phyloP scores from a whole-genome alignment of 2,113 vertebrate genomes.

The Macquaria ambigua region DNA sequence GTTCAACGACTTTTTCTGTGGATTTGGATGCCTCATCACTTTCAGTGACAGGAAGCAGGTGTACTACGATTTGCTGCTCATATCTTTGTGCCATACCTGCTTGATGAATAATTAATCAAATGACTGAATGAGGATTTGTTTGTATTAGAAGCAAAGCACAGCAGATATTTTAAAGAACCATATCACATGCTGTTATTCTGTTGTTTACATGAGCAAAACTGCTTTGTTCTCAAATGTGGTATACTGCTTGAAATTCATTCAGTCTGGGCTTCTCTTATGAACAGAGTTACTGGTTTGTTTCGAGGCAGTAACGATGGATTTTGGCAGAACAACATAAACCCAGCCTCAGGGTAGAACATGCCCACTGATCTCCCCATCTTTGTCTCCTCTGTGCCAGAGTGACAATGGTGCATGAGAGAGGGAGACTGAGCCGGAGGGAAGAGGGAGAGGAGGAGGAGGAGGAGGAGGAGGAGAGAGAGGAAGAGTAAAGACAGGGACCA shows the following conservation, averaged over 20 bases:
- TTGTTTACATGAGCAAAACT: not conserved
- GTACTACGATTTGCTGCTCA: not conserved
- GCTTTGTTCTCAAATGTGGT: not conserved
- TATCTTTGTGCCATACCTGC: not conserved
- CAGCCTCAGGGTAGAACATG: not conserved
- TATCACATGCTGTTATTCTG: not conserved
- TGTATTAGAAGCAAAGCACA: conserved; percentile 1
- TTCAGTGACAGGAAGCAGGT: conserved; percentile 26
- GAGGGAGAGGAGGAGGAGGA: conserved; percentile 10
- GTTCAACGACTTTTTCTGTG: conserved; percentile 36
- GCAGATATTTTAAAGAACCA: not conserved
- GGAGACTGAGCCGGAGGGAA: conserved; percentile 15
- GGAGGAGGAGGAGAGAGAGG: not conserved
- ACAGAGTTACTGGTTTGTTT: not conserved
- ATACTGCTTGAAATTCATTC: not conserved
- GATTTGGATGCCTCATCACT: conserved; percentile 38
- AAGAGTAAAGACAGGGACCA: conserved; percentile 29
- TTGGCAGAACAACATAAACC: not conserved
- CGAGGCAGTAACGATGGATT: not conserved
- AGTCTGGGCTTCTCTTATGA: not conserved
- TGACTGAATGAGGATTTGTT: not conserved
- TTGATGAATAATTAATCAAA: conserved; percentile 21
- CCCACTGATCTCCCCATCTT: not conserved
- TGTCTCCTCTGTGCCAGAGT: not conserved
- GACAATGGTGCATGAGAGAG: conserved; percentile 23